Conservation (phyloP, 2,113 vertebrate species). For the Zosterops pallidus region DNA sequence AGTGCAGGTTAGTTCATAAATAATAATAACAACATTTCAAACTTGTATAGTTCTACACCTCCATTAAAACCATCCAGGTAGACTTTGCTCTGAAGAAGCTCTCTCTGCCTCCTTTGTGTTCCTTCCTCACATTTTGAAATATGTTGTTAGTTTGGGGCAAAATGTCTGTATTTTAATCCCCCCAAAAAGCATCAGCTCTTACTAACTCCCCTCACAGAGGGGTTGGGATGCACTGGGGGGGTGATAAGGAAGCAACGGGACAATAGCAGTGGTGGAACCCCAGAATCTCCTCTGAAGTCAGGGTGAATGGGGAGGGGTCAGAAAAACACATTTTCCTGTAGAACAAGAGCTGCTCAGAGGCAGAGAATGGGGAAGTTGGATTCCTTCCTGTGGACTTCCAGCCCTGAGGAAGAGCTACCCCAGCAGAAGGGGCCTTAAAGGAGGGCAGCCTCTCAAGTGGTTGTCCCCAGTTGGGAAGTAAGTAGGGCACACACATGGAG, state of each 20-base stretch:
- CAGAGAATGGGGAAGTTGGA: rapidly evolving
- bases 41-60: neutral
- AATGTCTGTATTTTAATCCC: neutral
- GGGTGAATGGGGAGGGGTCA: rapidly evolving
- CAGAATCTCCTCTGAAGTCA: neutral
- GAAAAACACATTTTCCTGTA: neutral
- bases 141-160: neutral
- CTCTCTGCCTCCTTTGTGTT: neutral
- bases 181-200: neutral
- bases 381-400: neutral
- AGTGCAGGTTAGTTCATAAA: neutral
- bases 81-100: neutral
- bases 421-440: rapidly evolving
- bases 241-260: neutral
- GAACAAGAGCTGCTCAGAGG: neutral
- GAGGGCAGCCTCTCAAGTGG: rapidly evolving
- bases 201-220: neutral
- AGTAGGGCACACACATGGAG: neutral
- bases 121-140: neutral
- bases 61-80: neutral
- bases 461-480: neutral
- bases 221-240: rapidly evolving
- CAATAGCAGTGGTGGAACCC: neutral
- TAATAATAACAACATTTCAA: neutral
- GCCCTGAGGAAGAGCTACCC: neutral